Evolutionary conservation across 2,113 vertebrate genomes (phyloP).

Genomic region (Pteruthius melanotis): DNA sequence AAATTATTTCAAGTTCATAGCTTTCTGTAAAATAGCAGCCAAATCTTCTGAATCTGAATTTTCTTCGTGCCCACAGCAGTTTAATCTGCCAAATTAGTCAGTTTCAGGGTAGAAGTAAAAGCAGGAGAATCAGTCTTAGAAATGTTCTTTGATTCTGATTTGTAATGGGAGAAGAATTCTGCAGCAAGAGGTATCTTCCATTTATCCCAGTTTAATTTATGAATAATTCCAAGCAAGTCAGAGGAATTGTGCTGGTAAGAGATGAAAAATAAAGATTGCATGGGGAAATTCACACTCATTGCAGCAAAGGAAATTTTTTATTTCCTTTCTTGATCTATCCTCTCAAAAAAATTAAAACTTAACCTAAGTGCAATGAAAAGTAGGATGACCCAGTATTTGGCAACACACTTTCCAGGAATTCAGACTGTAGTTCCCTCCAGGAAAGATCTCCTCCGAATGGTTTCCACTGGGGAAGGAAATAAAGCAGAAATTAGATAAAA

Average conservation of each 20-base stretch:
- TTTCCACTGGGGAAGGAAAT: not conserved
- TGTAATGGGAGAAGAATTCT: not conserved
- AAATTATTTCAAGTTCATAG: not conserved
- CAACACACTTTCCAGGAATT: constrained; percentile 67
- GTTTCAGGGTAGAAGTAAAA: not conserved
- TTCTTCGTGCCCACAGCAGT: not conserved
- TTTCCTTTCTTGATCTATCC: not conserved
- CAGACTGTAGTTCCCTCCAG: constrained; percentile 57
- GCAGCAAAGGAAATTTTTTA: not conserved
- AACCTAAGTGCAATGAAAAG: constrained; percentile 61
- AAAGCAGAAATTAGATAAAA: not conserved
- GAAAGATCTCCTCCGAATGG: not conserved
- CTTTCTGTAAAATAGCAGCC: not conserved
- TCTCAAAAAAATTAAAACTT: not conserved
- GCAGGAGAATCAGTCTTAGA: not conserved
- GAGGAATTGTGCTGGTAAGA: not conserved
- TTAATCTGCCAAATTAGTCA: not conserved
- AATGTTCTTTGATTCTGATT: not conserved
- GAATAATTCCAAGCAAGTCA: not conserved
- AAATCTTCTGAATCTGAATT: not conserved
- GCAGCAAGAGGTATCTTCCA: not conserved
- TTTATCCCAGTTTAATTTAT: not conserved
- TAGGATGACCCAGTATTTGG: constrained; percentile 28
- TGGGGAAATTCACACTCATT: not conserved
- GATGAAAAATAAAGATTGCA: not conserved